phyloP scores from a whole-genome alignment of 2,113 vertebrate species.

The Hydrolagus affinis region DNA sequence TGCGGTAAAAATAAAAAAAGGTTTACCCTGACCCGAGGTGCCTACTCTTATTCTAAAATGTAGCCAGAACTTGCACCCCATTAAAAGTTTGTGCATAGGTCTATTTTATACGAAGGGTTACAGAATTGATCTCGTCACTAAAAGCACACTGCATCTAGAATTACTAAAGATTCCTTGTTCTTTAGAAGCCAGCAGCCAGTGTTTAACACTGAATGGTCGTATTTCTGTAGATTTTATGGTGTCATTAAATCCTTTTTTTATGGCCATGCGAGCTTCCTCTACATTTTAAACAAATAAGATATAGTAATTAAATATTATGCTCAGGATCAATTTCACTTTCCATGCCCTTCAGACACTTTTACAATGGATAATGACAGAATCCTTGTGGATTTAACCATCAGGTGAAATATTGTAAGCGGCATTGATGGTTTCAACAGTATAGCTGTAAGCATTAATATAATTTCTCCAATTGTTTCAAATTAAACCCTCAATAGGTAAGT shows the following conservation, averaged over 20 bases:
- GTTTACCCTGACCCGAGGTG: too few relatives aligned
- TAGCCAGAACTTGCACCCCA: neutral
- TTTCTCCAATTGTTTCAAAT: neutral
- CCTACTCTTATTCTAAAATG: neutral
- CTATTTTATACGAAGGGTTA: neutral
- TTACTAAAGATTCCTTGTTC: neutral
- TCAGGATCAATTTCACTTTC: constrained; percentile 3
- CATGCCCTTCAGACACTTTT: neutral
- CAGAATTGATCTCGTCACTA: neutral
- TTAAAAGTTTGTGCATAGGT: neutral
- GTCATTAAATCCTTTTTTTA: neutral
- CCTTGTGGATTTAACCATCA: neutral
- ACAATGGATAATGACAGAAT: neutral
- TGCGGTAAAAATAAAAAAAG: neutral
- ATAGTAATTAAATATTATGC: neutral
- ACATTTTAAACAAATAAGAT: constrained; percentile 6
- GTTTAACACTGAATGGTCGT: neutral
- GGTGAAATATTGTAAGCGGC: neutral
- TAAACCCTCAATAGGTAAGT: neutral
- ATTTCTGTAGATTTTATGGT: neutral
- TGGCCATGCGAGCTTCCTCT: neutral
- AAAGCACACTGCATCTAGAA: neutral
- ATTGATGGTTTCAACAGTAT: too few relatives aligned
- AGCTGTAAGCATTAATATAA: neutral
- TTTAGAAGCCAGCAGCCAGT: neutral